These are phyloP conservation scores for Carassius auratus DNA, from an alignment of 2,113 vertebrate genomes.

Conservation along the genomic window DNA sequence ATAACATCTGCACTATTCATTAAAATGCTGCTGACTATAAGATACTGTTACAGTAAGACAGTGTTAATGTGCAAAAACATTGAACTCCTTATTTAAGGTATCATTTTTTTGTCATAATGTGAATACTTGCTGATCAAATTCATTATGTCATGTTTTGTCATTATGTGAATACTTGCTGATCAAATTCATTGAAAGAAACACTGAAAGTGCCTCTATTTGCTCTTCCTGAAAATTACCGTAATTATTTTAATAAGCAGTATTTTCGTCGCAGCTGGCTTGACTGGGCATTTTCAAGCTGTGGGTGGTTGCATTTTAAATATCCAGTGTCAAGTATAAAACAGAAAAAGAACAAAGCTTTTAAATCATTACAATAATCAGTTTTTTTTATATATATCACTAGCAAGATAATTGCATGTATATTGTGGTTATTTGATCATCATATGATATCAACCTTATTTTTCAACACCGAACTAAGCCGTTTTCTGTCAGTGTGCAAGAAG, in stretches of 20 bases:
- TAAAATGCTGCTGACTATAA: background rate
- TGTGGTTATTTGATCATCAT: background rate
- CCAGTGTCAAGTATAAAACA: background rate
- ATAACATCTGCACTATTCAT: background rate
- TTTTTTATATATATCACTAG: background rate
- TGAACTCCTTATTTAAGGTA: background rate
- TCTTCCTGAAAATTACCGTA: background rate
- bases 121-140: background rate
- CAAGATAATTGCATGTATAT: background rate
- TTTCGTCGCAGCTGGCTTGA: background rate
- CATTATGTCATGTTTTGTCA: background rate
- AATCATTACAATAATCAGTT: background rate
- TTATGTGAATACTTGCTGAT: background rate
- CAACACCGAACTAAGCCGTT: no score
- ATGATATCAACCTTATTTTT: no score
- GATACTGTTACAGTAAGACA: background rate
- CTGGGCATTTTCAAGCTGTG: background rate
- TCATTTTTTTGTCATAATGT: background rate
- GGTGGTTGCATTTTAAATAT: background rate
- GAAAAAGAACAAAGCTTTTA: background rate
- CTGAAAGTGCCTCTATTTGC: background rate
- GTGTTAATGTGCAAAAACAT: background rate
- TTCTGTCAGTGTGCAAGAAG: no score
- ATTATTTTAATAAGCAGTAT: conserved; percentile 16
- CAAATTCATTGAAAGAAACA: background rate